Evolutionary conservation across 2,797 vertebrate genomes (phyloP).

Genomic region (Schizopygopsis malacanthus): DNA sequence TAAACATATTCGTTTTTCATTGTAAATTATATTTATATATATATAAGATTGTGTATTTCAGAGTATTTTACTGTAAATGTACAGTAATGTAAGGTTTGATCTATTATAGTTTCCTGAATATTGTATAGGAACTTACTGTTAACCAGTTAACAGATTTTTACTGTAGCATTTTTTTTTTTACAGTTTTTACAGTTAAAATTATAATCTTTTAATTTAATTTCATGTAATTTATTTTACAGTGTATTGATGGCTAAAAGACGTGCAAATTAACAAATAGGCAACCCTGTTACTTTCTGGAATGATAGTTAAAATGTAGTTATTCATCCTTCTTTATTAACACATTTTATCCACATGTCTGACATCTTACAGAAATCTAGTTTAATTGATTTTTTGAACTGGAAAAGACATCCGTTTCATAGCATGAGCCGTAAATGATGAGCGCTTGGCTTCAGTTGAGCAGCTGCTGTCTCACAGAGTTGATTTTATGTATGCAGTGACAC

Average conservation of each 20-base stretch:
- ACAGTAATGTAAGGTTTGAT: not conserved
- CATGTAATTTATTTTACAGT: not conserved
- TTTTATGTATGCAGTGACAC: conserved; percentile 40
- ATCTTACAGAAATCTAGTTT: not conserved
- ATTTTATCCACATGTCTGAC: not conserved
- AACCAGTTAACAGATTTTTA: not conserved
- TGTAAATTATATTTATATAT: not conserved
- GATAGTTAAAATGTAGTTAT: not conserved
- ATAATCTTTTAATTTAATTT: not conserved
- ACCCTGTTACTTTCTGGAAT: not conserved
- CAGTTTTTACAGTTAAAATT: not conserved
- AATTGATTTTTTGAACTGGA: not conserved
- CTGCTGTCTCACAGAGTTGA: not conserved
- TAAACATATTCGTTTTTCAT: not conserved
- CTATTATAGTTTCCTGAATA: not conserved
- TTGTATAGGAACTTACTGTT: too few species aligned
- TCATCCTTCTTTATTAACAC: not conserved
- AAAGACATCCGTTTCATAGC: not conserved
- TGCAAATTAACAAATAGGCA: not conserved
- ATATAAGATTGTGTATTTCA: too few species aligned
- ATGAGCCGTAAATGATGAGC: too few species aligned
- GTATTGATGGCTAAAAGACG: not conserved
- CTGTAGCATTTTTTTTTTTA: not conserved
- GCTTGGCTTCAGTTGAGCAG: not conserved
- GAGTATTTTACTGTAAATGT: too few species aligned